Conservation (phyloP, 2,797 vertebrate genomes). For the Muraenolepis orangiensis region DNA sequence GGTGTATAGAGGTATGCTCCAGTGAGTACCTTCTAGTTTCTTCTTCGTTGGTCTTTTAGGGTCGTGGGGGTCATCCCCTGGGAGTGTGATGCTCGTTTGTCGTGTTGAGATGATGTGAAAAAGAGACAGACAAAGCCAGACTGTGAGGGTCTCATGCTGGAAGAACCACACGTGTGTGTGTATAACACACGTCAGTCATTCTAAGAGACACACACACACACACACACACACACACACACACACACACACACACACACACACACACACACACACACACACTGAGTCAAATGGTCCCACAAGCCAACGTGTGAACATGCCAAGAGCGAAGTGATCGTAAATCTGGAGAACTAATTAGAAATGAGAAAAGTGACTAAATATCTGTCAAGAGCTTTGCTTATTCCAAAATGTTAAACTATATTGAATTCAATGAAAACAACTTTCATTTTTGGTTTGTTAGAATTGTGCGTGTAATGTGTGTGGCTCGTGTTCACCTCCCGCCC, state of each 20-base stretch:
- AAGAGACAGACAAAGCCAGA: not conserved
- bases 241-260: not conserved
- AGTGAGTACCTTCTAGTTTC: too few species aligned
- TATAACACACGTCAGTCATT: not conserved
- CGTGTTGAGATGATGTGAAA: not conserved
- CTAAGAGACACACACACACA: not conserved
- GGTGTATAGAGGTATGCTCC: too few species aligned
- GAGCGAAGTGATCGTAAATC: not conserved
- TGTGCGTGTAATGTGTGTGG: too few species aligned
- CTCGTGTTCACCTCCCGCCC: too few species aligned
- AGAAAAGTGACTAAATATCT: not conserved
- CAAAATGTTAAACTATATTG: too few species aligned
- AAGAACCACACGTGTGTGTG: not conserved
- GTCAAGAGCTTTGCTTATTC: not conserved
- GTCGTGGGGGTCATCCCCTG: not conserved
- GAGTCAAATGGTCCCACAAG: not conserved
- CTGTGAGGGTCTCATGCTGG: not conserved
- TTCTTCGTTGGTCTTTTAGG: not conserved
- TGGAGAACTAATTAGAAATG: not conserved
- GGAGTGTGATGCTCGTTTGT: not conserved
- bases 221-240: slow-evolving; percentile 1
- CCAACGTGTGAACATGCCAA: not conserved
- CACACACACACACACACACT: not conserved
- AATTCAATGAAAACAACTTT: too few species aligned
- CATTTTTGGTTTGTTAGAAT: too few species aligned